Percentiles rank a stretch among this genome's conserved stretches.
Conservation (phyloP, 2,113 vertebrate genomes). For the Spilogale gracilis region DNA sequence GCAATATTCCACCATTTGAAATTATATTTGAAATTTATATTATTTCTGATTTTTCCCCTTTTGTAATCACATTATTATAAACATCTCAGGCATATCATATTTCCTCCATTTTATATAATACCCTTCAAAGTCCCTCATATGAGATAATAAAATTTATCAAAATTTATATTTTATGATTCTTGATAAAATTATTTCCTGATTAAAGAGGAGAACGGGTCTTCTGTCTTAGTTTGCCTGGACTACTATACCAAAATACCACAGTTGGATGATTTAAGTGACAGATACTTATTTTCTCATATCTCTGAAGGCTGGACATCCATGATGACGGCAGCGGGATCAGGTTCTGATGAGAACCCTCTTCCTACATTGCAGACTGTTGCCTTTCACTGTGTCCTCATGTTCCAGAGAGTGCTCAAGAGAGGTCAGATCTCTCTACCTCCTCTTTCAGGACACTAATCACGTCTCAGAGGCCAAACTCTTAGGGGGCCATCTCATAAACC, state of each 20-base stretch:
- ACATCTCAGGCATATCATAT: not conserved
- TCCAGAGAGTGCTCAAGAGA: not conserved
- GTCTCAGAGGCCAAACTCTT: not conserved
- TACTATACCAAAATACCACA: not conserved
- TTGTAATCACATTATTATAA: not conserved
- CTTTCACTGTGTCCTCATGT: not conserved
- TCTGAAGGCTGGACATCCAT: not conserved
- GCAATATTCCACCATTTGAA: not conserved
- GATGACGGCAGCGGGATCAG: not conserved
- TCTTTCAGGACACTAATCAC: not conserved
- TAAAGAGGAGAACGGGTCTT: not conserved
- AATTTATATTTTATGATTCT: not conserved
- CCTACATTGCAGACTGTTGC: not conserved
- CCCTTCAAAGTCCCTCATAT: not conserved
- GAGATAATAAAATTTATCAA: not conserved
- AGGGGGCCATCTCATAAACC: not conserved
- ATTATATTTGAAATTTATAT: not conserved
- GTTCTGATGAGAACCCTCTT: not conserved
- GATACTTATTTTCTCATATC: not conserved
- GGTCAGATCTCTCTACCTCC: not conserved
- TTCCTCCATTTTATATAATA: conserved; percentile 22
- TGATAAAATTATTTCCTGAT: not conserved
- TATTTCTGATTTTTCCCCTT: not conserved
- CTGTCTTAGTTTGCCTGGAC: not conserved
- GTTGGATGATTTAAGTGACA: not conserved